phyloP scores from a whole-genome alignment of 2,113 vertebrate species.

The Neolamprologus longior region DNA sequence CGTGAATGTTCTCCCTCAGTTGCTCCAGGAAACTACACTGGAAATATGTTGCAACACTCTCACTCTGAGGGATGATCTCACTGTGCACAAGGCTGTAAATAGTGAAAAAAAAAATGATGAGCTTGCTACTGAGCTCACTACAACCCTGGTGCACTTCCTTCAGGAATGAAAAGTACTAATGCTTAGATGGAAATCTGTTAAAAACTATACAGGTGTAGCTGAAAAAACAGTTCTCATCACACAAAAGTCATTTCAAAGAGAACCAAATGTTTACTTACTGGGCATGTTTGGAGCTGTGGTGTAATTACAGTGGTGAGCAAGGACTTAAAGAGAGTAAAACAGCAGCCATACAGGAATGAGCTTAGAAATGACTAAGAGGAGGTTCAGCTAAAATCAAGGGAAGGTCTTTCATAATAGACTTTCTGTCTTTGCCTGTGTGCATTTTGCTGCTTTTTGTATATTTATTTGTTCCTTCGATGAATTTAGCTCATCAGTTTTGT shows the following conservation, averaged over 20 bases:
- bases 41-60: not conserved
- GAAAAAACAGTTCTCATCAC: not conserved
- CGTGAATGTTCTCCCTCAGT: not conserved
- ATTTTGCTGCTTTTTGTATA: not conserved
- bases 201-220: fast-evolving
- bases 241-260: not conserved
- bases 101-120: not conserved
- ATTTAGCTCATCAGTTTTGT: not conserved
- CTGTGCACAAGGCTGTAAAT: not conserved
- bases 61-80: not conserved
- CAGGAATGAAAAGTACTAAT: not conserved
- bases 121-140: not conserved
- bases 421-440: not conserved
- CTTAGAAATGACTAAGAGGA: not conserved
- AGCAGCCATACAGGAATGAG: not conserved
- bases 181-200: not conserved
- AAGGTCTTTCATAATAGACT: not conserved
- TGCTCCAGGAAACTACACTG: not conserved
- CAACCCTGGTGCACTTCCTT: fast-evolving
- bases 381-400: not conserved
- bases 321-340: not conserved
- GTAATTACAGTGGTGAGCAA: not conserved
- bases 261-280: not conserved
- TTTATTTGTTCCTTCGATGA: not conserved
- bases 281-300: not conserved